Evolutionary conservation across 2,113 vertebrate genomes (phyloP).

Genomic region (Xiphias gladius): DNA sequence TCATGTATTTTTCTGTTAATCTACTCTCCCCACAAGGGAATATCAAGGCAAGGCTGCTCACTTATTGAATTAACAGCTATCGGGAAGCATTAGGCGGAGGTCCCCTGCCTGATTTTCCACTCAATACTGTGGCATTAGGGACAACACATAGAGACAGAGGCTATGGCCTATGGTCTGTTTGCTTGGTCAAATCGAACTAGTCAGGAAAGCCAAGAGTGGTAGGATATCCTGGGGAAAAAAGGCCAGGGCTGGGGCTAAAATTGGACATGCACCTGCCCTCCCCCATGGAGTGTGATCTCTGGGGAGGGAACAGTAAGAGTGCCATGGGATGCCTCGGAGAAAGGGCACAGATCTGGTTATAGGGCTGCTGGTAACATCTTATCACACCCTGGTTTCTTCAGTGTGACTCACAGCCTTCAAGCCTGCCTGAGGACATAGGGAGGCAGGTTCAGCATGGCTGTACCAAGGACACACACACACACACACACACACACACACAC

Average conservation of each 20-base stretch:
- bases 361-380: slow-evolving; percentile 65
- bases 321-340: slow-evolving; percentile 29
- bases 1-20: slow-evolving; percentile 65
- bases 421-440: slow-evolving; percentile 60
- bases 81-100: slow-evolving; percentile 76
- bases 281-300: slow-evolving; percentile 32
- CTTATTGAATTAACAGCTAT: slow-evolving; percentile 83
- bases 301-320: slow-evolving; percentile 27
- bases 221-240: slow-evolving; percentile 17
- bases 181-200: slow-evolving; percentile 47
- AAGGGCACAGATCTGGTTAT: slow-evolving; percentile 62
- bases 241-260: slow-evolving; percentile 48
- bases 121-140: slow-evolving; percentile 65
- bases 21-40: slow-evolving; percentile 67
- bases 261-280: no score
- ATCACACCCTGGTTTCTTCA: slow-evolving; percentile 58
- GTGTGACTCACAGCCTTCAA: slow-evolving; percentile 56
- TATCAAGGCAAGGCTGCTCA: slow-evolving; percentile 60
- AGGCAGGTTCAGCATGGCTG: slow-evolving; percentile 46
- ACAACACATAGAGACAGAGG: slow-evolving; percentile 47
- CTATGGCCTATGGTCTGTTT: slow-evolving; percentile 48
- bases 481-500: slow-evolving; percentile 38
- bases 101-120: slow-evolving; percentile 69
- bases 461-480: slow-evolving; percentile 37
- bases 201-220: slow-evolving; percentile 24